Base-by-base conservation (phyloP, 1,140 invertebrate species). In the Rhizoglyphus robini region DNA sequence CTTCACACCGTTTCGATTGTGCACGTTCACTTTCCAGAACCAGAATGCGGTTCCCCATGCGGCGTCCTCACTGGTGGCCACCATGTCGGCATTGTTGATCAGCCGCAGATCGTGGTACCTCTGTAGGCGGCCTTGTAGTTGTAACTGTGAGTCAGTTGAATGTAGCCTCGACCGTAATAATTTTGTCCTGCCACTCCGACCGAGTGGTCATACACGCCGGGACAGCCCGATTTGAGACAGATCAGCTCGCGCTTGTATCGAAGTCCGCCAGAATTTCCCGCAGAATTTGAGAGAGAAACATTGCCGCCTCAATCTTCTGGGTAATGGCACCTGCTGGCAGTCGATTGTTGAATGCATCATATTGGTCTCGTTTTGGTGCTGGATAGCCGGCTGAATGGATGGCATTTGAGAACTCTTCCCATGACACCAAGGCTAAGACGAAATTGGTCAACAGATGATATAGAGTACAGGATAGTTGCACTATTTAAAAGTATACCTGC, bases 1-100 rank as follows among this genome's bases (percentile, higher is more conserved):
- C n/a, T 58, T 11, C 5, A 63, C 38, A 57, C 61, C 61, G 58
- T 4, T 5, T 25, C n/a, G 11, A 31, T 57, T 63, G 2, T 68
- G 67, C n/a, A 69, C 68, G 60, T 68, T 63, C 25, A 64, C 25
- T 30, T 67, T 68, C 68, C 68, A 69, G 27, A 64, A 69, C 68
- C 68, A 69, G 51, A 67, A 69, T 20, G 68, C 65, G 4, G 67
- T 67, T 23, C 31, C 67, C 67, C 67, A 68, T 18, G 67, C 67
- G 20, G 54, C 25, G 32, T 58, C 67, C 18, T 68, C 67, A 58
- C 68, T 68, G 27, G 36, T 36, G 11, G 65, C 66, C 15, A 67
- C 68, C 38, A 68, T 54, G 47, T 69, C 60, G 23, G 68, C 67
- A 41, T 69, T 63, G 46, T 41, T 63, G n/a, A 69, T 54, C n/a